phyloP scores from a whole-genome alignment of 2,113 vertebrate species.

The Nematolebias whitei region DNA sequence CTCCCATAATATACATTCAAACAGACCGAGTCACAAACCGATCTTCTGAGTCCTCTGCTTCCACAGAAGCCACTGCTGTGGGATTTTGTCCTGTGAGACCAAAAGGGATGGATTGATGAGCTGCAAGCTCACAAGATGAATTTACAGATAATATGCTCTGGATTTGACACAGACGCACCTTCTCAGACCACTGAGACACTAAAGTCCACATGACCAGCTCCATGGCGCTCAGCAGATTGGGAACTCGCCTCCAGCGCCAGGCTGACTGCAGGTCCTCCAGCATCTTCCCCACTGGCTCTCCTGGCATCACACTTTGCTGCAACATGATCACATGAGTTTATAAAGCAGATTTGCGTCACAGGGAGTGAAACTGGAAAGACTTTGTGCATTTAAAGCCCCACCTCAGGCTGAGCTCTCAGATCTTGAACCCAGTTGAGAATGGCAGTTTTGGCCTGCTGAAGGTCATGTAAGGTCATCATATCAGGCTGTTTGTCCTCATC shows the following conservation, averaged over 20 bases:
- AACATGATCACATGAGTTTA: background rate
- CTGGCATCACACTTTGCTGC: conserved; percentile 81
- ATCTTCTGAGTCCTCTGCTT: conserved; percentile 80
- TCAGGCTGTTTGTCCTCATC: conserved; percentile 45
- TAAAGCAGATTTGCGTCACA: too few species aligned
- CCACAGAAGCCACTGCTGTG: conserved; percentile 81
- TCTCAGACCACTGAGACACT: conserved; percentile 72
- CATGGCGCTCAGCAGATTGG: conserved; percentile 76
- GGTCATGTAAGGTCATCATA: conserved; percentile 51
- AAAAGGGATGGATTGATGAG: background rate
- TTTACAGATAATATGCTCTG: background rate
- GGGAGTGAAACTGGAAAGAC: background rate
- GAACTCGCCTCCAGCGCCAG: conserved; percentile 74
- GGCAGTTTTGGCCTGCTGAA: conserved; percentile 62
- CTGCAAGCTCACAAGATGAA: background rate
- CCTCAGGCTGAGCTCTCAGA: conserved; percentile 78
- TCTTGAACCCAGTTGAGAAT: conserved; percentile 77
- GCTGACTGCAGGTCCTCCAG: conserved; percentile 78
- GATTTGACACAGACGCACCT: conserved; percentile 53
- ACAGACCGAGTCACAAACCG: conserved; percentile 56
- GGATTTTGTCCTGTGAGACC: conserved; percentile 72
- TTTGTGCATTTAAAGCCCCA: conserved; percentile 19
- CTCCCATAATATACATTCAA: background rate
- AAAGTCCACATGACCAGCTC: conserved; percentile 81
- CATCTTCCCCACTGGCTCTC: conserved; percentile 70